Base-by-base conservation (phyloP, 2,797 vertebrate species). In the Gobionotothen gibberifrons region DNA sequence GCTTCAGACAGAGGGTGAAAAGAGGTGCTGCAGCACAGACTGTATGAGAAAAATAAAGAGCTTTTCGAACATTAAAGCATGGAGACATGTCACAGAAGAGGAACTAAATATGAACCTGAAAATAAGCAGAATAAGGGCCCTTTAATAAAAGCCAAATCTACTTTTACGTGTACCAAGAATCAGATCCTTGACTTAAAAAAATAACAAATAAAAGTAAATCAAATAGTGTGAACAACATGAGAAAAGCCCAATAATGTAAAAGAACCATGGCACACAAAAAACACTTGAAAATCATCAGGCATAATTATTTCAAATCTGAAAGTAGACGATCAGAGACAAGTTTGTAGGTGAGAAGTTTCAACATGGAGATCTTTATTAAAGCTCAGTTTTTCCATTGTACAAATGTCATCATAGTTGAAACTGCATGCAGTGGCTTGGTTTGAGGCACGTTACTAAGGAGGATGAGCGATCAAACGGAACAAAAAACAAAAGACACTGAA, bases 331-430 rank as follows among this genome's bases (percentile, higher is more conserved):
- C 6, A 53, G 1, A 47, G 36, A 57, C 16, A 51, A 61, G 36
- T 13, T 39, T 21, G 70, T 53, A 77, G 67, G 4, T 76, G 57
- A 68, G 58, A 87, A 74, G 89, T 92, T 93, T 94, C 87, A 92
- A 95, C 93, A 94, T 92, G 90, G 90, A 94, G 92, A 93, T 94
- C 93, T 96, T 96, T 96, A 96, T 95, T 96, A 95, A 96, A 96
- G 95, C 93, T 95, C 91, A 91, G 87, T 93, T 93, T 9, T 94
- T 85, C 85, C 91, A 92, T 95, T 92, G 92, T 96, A 96, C 94
- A 96, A 95, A 95, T 93, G 91, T 95, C 86, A 90, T 92, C 89
- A 90, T 90, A 78, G 92, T 93, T 92, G 90, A 94, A 95, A 94
- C 93, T 92, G 94, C 95, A 95, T 95, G 95, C 94, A 90, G 94